phyloP scores from a whole-genome alignment of 2,113 vertebrate species.

The Chelonoidis abingdonii region DNA sequence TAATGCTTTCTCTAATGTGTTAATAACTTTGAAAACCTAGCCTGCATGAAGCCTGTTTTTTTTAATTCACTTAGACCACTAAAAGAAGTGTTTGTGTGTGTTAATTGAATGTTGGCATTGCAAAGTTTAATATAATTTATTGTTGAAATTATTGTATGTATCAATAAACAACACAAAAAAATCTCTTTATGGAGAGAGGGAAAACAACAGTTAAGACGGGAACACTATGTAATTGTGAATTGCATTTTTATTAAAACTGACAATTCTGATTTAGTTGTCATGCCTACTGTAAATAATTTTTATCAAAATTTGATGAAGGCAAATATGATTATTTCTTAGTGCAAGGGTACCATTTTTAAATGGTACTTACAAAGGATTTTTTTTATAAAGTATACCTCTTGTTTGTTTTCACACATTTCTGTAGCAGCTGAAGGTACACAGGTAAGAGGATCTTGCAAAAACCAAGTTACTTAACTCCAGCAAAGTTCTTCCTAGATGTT shows the following conservation, averaged over 20 bases:
- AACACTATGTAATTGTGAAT: conserved; percentile 43
- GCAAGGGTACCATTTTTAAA: conserved; percentile 9
- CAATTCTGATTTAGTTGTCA: conserved; percentile 69
- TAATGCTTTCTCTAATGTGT: not conserved
- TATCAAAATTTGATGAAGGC: conserved; percentile 57
- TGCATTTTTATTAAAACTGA: conserved; percentile 45
- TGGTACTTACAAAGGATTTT: conserved; percentile 4
- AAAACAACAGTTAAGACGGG: not conserved
- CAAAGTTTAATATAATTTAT: conserved; percentile 3
- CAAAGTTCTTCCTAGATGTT: not conserved
- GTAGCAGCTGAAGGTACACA: conserved; percentile 13
- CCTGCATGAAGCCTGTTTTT: not conserved
- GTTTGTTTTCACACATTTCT: conserved; percentile 24
- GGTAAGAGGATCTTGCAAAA: conserved; percentile 39
- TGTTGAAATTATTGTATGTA: conserved; percentile 5
- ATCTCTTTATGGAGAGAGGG: not conserved
- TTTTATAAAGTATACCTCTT: conserved; percentile 17
- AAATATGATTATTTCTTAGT: conserved; percentile 62
- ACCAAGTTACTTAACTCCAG: not conserved
- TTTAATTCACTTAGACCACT: conserved; percentile 32
- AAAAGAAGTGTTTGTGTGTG: conserved; percentile 25
- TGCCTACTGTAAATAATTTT: conserved; percentile 65
- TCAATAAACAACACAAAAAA: conserved; percentile 55
- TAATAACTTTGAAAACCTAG: conserved; percentile 44
- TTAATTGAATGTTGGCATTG: conserved; percentile 24